phyloP scores from a whole-genome alignment of 30 jellyfish, hydroid and myxozoan species.

The Hydra vulgaris region DNA sequence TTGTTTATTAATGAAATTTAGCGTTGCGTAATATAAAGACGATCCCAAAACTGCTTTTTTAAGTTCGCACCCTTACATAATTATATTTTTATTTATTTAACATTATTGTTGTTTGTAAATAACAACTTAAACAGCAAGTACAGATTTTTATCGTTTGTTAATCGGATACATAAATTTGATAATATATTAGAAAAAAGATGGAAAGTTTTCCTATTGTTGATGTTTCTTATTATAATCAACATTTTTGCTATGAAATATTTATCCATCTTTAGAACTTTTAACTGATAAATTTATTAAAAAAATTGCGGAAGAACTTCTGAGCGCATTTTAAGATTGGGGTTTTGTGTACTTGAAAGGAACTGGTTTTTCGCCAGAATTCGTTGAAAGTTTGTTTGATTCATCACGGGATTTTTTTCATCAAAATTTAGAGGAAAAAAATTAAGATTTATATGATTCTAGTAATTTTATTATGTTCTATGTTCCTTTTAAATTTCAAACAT shows the following conservation, averaged over 20 bases:
- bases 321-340: conserved; percentile 7
- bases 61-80: too few relatives aligned
- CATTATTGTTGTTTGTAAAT: too few relatives aligned
- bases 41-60: too few relatives aligned
- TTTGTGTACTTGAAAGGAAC: conserved; percentile 8
- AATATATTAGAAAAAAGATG: too few relatives aligned
- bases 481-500: conserved; percentile 8
- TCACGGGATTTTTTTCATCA: conserved; percentile 2
- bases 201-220: conserved; percentile 6
- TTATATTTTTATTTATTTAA: too few relatives aligned
- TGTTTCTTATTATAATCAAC: not conserved
- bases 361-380: not conserved
- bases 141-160: too few relatives aligned
- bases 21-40: too few relatives aligned
- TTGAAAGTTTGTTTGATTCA: not conserved
- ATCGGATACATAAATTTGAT: too few relatives aligned
- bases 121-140: too few relatives aligned
- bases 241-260: not conserved
- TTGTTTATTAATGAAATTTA: too few relatives aligned
- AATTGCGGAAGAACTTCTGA: not conserved
- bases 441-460: not conserved
- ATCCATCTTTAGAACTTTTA: not conserved
- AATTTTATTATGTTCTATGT: not conserved
- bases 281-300: not conserved
- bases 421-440: not conserved